Evolutionary conservation across 2,113 vertebrate species (phyloP), one percentile per base, ranked within the genome.

Genomic region (Lasiurus borealis): DNA sequence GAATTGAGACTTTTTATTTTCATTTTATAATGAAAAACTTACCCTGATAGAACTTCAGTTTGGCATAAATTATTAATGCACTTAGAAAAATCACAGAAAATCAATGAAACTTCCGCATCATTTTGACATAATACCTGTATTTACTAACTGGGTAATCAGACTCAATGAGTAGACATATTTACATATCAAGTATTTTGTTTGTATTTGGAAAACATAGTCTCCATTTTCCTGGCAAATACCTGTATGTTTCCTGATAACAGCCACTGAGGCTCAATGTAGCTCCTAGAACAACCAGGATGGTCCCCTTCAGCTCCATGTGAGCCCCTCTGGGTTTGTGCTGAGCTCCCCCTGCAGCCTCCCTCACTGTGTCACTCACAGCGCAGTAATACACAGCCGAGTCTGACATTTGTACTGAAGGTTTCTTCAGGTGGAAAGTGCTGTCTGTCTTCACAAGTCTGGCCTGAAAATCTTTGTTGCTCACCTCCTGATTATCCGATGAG

Each of bases 331-430:
- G 44, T 97, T 98, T 90, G 64, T 52, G 68, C 36, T 83, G 50
- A 34, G 85, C 19, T 59, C 40, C 66, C 21, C 29, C 31, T 64
- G 44, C 8, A 69, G 23, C 16, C 27, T 4, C 16, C 48, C n/a
- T 57, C 95, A 88, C 85, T 90, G 96, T 96, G 94, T 80, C 62
- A 0, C 44, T 34, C 93, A 94, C 27, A 27, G 10, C 62, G 0
- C 94, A 96, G 94, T 76, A 94, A 94, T 96, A 95, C 86, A 92
- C 7, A 1, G 93, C 95, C 0, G 86, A 81, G 73, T 96, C 96
- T 9, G 85, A 89, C 19, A 9, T 9, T 11, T 57, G 31, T 4
- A 72, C n/a, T 0, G 40, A 34, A 13, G 4, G 0, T 75, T 96
- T 96, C 77, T 36, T 34, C 73, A 92, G 86, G 36, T 72, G 93